phyloP scores from a whole-genome alignment of 2,797 vertebrate species.

The Hylomyscus alleni region DNA sequence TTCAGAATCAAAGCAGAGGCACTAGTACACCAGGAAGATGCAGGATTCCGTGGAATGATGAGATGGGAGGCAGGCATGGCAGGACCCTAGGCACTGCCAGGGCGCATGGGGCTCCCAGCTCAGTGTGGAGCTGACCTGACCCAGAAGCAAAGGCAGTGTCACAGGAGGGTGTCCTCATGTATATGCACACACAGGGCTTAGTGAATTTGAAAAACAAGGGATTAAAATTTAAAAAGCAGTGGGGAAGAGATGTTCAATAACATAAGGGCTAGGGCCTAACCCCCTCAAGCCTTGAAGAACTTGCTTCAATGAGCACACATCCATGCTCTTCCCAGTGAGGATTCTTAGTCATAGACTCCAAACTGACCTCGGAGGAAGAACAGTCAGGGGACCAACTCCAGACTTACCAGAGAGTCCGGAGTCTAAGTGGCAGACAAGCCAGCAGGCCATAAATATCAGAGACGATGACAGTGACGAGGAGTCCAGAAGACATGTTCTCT shows the following conservation, averaged over 20 bases:
- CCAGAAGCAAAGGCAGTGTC: not conserved
- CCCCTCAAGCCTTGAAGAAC: not conserved
- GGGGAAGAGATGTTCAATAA: not conserved
- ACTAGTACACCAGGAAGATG: not conserved
- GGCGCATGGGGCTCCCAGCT: not conserved
- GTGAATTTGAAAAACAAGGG: not conserved
- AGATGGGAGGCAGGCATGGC: not conserved
- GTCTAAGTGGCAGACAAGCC: not conserved
- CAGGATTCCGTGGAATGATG: not conserved
- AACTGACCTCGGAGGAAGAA: not conserved
- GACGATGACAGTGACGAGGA: fast-evolving
- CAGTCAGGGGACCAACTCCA: not conserved
- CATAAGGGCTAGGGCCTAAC: not conserved
- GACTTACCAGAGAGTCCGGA: not conserved
- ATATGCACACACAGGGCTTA: not conserved
- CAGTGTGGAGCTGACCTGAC: not conserved
- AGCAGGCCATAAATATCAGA: not conserved
- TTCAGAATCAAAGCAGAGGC: not conserved
- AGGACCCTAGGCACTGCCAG: not conserved
- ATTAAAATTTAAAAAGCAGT: not conserved
- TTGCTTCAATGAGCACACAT: fast-evolving
- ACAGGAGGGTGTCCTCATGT: not conserved
- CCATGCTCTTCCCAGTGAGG: not conserved
- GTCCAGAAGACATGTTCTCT: not conserved
- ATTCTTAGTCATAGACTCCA: not conserved